Evolutionary conservation across 2,797 vertebrate genomes (phyloP).

Genomic region (Cuniculus paca): DNA sequence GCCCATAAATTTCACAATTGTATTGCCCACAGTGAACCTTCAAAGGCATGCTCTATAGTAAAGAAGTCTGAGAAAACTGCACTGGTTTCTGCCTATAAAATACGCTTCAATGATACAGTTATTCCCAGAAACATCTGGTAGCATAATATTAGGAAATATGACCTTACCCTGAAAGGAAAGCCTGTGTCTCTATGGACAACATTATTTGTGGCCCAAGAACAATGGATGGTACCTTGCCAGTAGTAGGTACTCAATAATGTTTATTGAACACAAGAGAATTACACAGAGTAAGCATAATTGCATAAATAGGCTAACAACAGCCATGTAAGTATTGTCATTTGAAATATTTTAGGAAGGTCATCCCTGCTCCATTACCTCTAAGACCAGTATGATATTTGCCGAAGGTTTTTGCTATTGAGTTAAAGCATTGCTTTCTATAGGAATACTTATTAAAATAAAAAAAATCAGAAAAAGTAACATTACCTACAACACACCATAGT

Average conservation of each 20-base stretch:
- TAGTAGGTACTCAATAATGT: neutral
- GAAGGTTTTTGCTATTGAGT: conserved; percentile 6
- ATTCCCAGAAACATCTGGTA: conserved; percentile 42
- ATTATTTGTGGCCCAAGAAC: conserved; percentile 11
- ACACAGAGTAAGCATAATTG: neutral
- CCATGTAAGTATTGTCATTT: conserved; percentile 32
- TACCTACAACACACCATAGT: neutral
- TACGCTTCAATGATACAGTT: conserved; percentile 38
- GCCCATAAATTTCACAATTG: neutral
- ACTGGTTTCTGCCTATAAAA: conserved; percentile 10
- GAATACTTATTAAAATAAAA: conserved; percentile 59
- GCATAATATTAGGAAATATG: conserved; percentile 11
- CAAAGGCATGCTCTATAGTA: conserved; percentile 7
- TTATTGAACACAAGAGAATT: conserved; percentile 35
- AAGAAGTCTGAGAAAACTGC: conserved; percentile 7
- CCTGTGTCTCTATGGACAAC: neutral
- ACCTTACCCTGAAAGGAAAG: conserved; percentile 21
- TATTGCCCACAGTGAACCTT: neutral
- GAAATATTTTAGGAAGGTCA: conserved; percentile 18
- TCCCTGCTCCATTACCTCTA: neutral
- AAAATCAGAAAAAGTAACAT: conserved; percentile 45
- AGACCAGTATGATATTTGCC: neutral
- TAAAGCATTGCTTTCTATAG: conserved; percentile 20
- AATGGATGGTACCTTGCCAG: neutral
- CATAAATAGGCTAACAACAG: neutral